Evolutionary conservation across 2,113 vertebrate species (phyloP).

Genomic region (Cochlearius cochlearius): DNA sequence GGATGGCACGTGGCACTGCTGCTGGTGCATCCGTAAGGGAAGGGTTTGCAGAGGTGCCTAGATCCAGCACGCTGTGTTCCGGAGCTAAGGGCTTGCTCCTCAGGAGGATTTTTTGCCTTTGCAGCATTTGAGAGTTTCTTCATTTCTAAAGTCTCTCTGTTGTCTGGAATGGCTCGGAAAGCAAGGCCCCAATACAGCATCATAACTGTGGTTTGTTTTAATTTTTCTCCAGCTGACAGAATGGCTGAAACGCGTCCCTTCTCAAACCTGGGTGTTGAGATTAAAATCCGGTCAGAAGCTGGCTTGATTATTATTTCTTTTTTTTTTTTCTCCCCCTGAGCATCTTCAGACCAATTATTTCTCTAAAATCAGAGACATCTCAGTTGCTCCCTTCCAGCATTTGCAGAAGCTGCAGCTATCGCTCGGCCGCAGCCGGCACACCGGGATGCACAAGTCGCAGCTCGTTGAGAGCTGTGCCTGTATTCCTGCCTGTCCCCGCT

Average conservation of each 20-base stretch:
- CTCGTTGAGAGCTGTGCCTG: background rate
- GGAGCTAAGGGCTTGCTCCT: background rate
- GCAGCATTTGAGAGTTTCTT: background rate
- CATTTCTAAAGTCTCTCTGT: background rate
- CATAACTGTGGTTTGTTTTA: background rate
- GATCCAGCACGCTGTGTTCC: fast-evolving
- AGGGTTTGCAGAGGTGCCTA: background rate
- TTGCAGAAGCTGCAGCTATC: background rate
- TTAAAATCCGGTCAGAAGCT: constrained; percentile 45
- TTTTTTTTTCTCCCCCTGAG: background rate
- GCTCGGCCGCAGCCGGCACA: background rate
- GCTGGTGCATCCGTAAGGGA: fast-evolving
- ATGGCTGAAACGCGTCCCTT: constrained; percentile 3
- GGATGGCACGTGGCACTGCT: background rate
- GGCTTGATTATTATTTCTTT: background rate
- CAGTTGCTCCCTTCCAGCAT: background rate
- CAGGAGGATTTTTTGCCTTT: background rate
- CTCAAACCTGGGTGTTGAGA: constrained; percentile 11
- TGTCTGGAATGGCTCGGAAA: background rate
- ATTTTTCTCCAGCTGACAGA: constrained; percentile 9
- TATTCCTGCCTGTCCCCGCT: background rate
- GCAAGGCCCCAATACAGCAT: background rate
- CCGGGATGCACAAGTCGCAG: fast-evolving
- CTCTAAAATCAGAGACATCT: background rate
- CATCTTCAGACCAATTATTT: constrained; percentile 23